Percentiles rank a stretch among this genome's conserved stretches.
Evolutionary conservation across 2,888 invertebrate species (phyloP).

Genomic region (Micropterix aruncella): DNA sequence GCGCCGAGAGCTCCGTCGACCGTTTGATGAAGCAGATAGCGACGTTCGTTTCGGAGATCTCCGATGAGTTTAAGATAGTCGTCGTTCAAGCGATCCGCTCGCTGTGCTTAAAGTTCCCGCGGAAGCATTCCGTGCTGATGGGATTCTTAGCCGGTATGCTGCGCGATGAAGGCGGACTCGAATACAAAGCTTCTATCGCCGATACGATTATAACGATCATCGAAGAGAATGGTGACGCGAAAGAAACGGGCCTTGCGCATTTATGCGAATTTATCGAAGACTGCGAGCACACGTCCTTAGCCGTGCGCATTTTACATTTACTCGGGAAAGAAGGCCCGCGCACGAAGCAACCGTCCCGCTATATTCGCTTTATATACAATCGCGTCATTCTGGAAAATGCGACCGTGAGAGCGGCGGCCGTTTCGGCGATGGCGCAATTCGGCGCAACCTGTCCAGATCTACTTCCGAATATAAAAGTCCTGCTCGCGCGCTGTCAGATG

Average conservation of each 20-base stretch:
- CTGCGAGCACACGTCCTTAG: slow-evolving; percentile 94
- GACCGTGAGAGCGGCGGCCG: slow-evolving; percentile 91
- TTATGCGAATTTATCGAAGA: slow-evolving; percentile 99
- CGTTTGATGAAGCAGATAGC: slow-evolving; percentile 99
- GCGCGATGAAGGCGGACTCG: slow-evolving; percentile 90
- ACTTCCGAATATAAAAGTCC: slow-evolving; percentile 65
- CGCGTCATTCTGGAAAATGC: slow-evolving; percentile 93
- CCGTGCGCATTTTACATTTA: slow-evolving; percentile 90
- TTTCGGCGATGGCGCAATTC: slow-evolving; percentile 94
- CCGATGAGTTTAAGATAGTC: slow-evolving; percentile 98
- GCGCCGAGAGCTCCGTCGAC: slow-evolving; percentile 95
- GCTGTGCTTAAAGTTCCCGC: slow-evolving; percentile 88
- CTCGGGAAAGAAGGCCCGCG: slow-evolving; percentile 95
- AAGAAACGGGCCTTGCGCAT: slow-evolving; percentile 91
- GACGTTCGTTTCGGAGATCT: slow-evolving; percentile 95
- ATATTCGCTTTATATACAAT: slow-evolving; percentile 76
- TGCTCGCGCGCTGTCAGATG: slow-evolving; percentile 78
- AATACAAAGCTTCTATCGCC: slow-evolving; percentile 97
- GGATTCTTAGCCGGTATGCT: slow-evolving; percentile 95
- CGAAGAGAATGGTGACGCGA: slow-evolving; percentile 95
- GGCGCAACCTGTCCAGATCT: slow-evolving; percentile 90
- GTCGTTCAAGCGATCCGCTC: slow-evolving; percentile 88
- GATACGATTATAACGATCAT: slow-evolving; percentile 96
- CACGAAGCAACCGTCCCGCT: slow-evolving; percentile 81
- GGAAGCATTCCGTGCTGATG: slow-evolving; percentile 93